Base-by-base conservation (phyloP, 2,888 invertebrate genomes). In the Pycnomerus fuliginosus region DNA sequence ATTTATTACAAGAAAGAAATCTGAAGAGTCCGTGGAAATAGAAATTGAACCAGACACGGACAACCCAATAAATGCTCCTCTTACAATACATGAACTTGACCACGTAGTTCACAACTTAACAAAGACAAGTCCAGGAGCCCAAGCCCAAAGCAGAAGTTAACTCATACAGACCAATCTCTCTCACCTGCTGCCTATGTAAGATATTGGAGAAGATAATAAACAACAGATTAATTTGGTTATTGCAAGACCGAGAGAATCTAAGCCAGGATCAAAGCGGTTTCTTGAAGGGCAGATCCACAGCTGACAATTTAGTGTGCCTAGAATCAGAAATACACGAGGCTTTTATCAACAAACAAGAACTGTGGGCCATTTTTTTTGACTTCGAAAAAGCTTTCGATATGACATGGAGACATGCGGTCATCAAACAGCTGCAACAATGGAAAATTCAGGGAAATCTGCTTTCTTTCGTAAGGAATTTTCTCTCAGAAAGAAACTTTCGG, bases 401-500 rank as follows among this genome's bases (percentile, higher is more conserved):
- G 44, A 50, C 50, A 1, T 52, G 51, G 48, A 30, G 49, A n/a
- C 38, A 48, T 35, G 40, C 29, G 5, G 45, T 52, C 11, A 10
- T 53, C 3, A 16, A 35, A 23, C 33, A 22, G 5, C 2, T 54
- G 8, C 32, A 45, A 17, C 15, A 30, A n/a, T 52, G 43, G 44
- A 47, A 41, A 11, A 15, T 52, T 4, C 28, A 37, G 12, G 53
- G 53, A 15, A 42, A 38, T 3, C 16, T 52, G 2, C 33, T 27
- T 5, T 20, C 15, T 22, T 34, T 48, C n/a, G 22, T 48, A 2
- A 8, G 2, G 2, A 23, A 17, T 15, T 48, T 44, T 13, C 28
- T 44, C 10, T 4, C 3, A 8, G 7, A 34, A 13, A 16, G 44
- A 10, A 20, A 8, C 10, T 44, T 44, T 14, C 16, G 36, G 16